Evolutionary conservation across 2,888 invertebrate species (phyloP).

Genomic region (Melieria crassipennis): DNA sequence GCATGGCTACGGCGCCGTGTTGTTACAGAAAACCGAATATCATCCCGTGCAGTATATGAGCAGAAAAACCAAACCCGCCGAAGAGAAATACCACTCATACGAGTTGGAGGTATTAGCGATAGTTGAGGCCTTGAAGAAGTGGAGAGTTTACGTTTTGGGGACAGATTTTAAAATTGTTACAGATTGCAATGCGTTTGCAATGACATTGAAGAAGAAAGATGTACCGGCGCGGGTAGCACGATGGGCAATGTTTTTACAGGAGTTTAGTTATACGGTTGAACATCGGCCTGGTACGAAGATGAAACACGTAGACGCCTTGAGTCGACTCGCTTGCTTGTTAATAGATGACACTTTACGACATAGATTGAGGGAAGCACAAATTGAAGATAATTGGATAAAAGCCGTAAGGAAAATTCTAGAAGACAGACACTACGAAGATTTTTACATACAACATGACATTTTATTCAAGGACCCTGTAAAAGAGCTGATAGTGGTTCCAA

Average conservation of each 20-base stretch:
- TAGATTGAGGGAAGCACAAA: background rate
- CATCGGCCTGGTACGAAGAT: conserved; percentile 33
- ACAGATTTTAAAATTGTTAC: conserved; percentile 28
- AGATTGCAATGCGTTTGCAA: conserved; percentile 35
- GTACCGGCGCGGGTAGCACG: conserved; percentile 23
- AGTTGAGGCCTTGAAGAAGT: conserved; percentile 39
- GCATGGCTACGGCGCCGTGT: conserved; percentile 40
- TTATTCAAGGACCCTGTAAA: no score
- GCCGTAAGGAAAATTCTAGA: no score
- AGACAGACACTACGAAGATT: no score
- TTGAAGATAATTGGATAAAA: background rate
- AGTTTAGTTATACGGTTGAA: conserved; percentile 36
- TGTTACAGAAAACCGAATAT: conserved; percentile 34
- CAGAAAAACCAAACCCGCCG: conserved; percentile 33
- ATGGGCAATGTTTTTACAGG: conserved; percentile 38
- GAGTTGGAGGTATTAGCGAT: conserved; percentile 43
- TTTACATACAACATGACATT: no score
- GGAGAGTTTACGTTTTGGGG: conserved; percentile 49
- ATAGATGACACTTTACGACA: conserved; percentile 22
- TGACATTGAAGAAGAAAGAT: conserved; percentile 40
- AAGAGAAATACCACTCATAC: conserved; percentile 43
- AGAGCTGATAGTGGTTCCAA: no score
- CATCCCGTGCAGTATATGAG: conserved; percentile 43
- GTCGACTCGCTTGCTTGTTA: conserved; percentile 31
- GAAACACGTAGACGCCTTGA: conserved; percentile 38